These are phyloP conservation scores for Drosophila tristis DNA, from an alignment of 1,140 invertebrate genomes.

Conservation along the genomic window DNA sequence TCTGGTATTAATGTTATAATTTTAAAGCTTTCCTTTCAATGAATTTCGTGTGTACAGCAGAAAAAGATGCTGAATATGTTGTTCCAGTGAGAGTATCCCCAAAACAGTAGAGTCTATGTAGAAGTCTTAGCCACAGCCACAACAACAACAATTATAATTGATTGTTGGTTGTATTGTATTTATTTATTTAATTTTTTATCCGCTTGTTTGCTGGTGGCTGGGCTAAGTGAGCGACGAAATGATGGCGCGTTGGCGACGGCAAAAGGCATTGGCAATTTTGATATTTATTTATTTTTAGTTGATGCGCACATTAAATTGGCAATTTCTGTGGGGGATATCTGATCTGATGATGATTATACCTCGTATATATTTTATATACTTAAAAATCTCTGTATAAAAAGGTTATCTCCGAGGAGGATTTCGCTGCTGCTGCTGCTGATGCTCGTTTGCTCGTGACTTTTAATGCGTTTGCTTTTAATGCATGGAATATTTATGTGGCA, in stretches of 20 bases:
- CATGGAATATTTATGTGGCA: slow-evolving; percentile 69
- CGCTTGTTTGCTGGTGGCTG: slow-evolving; percentile 16
- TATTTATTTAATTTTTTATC: slow-evolving; percentile 55
- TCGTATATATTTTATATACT: slow-evolving; percentile 1
- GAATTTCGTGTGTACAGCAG: no score
- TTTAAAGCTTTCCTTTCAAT: neutral
- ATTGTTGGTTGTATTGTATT: slow-evolving; percentile 34
- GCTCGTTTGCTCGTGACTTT: slow-evolving; percentile 53
- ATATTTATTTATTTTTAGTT: slow-evolving; percentile 77
- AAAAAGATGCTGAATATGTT: no score
- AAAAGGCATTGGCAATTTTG: slow-evolving; percentile 2
- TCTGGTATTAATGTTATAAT: no score
- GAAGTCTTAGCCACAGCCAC: neutral
- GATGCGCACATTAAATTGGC: slow-evolving; percentile 74
- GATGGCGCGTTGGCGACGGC: slow-evolving; percentile 19
- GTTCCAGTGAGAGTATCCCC: slow-evolving; percentile 24
- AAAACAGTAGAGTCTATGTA: slow-evolving; percentile 6
- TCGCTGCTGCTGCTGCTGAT: slow-evolving; percentile 34
- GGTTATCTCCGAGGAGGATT: slow-evolving; percentile 65
- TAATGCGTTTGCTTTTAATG: slow-evolving; percentile 70
- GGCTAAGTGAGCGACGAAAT: slow-evolving; percentile 29
- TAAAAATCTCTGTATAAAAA: slow-evolving; percentile 57
- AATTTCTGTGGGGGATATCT: slow-evolving; percentile 52
- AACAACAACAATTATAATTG: slow-evolving; percentile 52
- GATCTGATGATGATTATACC: slow-evolving; percentile 36